Base-by-base conservation (phyloP, 1,140 invertebrate genomes). In the Homarus americanus region DNA sequence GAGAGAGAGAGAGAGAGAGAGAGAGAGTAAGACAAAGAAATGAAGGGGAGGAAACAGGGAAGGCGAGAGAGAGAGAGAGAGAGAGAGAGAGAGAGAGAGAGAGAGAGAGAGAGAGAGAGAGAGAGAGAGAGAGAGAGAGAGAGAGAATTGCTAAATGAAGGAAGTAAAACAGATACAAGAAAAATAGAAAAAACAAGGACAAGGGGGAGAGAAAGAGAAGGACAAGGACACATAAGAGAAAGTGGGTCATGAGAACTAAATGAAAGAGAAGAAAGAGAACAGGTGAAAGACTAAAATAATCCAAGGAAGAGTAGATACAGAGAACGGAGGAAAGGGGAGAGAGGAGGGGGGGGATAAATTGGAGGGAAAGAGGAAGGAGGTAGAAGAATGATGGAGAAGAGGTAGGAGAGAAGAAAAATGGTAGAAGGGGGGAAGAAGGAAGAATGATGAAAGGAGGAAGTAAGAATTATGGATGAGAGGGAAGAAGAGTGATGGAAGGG, bases 131-230 rank as follows among this genome's bases (percentile, higher is more conserved):
- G 44, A 53, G 79, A 58, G 79, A 63, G 49, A 40, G 79, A 53
- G 10, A 58, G 49, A 58, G 79, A 34, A 20, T 69, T n/a, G 36
- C 17, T n/a, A n/a, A n/a, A n/a, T n/a, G n/a, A n/a, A n/a, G n/a
- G n/a, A 20, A 76, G 84, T 7, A 17, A 86, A 15, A 86, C 10
- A 40, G 49, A n/a, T n/a, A 10, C 9, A 12, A 32, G 36, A 66
- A 32, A 32, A 34, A 38, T 7, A 32, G 7, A 49, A 15, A 40
- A 38, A 17, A 38, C 15, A n/a, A 10, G 32, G 15, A 28, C 4
- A 36, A n/a, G 28, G 12, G 49, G 36, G 40, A 58, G 53, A 40
- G 92, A 87, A 91, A 78, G 76, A 85, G 91, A 79, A 92, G 84
- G 85, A 83, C 85, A 53, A 24, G n/a, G 36, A 41, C 2, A 15